Evolutionary conservation across 1,140 invertebrate species (phyloP), one percentile per base, ranked within the genome.

Genomic region (Zaprionus vittiger): DNA sequence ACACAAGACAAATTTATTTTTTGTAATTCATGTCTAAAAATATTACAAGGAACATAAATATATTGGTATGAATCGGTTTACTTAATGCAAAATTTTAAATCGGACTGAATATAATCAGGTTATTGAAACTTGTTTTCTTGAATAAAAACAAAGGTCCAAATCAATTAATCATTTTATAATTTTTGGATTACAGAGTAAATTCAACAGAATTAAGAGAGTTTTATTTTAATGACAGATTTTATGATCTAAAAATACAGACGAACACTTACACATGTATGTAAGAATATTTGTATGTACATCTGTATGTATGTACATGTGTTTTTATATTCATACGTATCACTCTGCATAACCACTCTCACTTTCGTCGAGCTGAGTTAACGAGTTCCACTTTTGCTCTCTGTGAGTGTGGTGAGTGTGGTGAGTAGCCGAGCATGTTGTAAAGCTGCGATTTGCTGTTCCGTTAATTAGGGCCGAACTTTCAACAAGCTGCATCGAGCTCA

Each of bases 341-440:
- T 34, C 26, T 54, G 28, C 52, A 74, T 69, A 62, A 63, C 57
- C 79, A 87, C 84, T 87, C 83, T 89, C 77, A 87, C 84, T 87
- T 83, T 83, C 71, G 63, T 77, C 62, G 56, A 77, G 71, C 63
- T 49, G 22, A 79, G 56, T 71, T 86, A 86, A 86, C 82, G 73
- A 79, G 82, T 85, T 86, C 57, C 80, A 80, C 74, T 69, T 61
- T 73, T 66, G 75, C 81, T 77, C 81, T 80, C 70, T 37, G 67
- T 66, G 73, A 34, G 9, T 34, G n/a, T 81, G 84, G 67, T 66
- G 73, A 34, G 9, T 34, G n/a, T 81, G 84, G 84, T 89, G 84
- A 80, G 74, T 83, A 83, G 55, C 55, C 59, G n/a, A 24, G 49
- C 22, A 31, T 71, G 84, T 83, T 85, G 79, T 81, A 85, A 79